These are phyloP conservation scores for Siphlonurus alternatus DNA, from an alignment of 2,888 invertebrate species.

Conservation along the genomic window DNA sequence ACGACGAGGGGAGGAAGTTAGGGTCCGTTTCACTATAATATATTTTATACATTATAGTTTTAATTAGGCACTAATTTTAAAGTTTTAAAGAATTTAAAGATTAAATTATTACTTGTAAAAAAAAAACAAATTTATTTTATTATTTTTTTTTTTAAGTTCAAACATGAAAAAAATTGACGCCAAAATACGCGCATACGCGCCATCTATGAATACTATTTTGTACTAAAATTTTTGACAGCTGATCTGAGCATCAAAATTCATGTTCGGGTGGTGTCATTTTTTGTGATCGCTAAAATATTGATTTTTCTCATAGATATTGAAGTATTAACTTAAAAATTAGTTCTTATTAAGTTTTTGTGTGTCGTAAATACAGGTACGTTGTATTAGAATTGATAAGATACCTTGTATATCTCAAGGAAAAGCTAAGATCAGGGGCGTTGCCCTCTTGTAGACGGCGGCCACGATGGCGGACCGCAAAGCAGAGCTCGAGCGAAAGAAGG, in stretches of 20 bases:
- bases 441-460: constrained; percentile 1
- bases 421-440: constrained; percentile 2
- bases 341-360: background rate
- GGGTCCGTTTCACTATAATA: no score
- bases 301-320: background rate
- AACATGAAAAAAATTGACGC: background rate
- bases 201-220: background rate
- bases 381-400: background rate
- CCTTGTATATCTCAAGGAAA: background rate
- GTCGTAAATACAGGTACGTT: background rate
- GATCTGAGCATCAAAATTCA: background rate
- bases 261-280: background rate
- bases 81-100: no score
- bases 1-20: no score
- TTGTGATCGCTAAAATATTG: background rate
- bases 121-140: no score
- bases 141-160: no score
- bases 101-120: no score
- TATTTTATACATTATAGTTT: no score
- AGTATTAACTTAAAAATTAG: background rate
- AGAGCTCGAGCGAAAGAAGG: constrained; percentile 84
- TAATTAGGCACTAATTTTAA: no score
- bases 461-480: constrained; percentile 74
- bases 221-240: background rate
- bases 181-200: background rate